These are phyloP conservation scores for Mirza zaza DNA, from an alignment of 2,113 vertebrate genomes.

Conservation along the genomic window DNA sequence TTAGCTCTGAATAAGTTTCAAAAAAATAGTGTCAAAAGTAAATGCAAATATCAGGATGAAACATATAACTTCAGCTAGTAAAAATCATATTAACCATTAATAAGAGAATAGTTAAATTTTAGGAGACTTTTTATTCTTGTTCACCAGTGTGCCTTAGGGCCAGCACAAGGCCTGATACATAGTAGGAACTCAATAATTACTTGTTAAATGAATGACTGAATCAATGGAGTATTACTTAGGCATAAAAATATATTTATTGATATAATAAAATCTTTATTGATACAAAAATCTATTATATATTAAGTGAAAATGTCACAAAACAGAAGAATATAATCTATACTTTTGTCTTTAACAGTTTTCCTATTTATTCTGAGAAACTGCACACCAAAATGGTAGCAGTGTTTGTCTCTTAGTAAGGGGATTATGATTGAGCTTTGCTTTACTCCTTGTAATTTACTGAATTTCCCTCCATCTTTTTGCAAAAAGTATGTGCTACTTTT, in stretches of 20 bases:
- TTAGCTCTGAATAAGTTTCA: not conserved
- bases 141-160: not conserved
- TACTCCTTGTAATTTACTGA: not conserved
- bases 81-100: not conserved
- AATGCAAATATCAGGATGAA: not conserved
- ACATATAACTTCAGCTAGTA: not conserved
- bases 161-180: not conserved
- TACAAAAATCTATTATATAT: not conserved
- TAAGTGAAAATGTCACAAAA: not conserved
- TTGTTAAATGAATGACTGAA: not conserved
- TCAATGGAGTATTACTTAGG: not conserved
- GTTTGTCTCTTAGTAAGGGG: not conserved
- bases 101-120: not conserved
- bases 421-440: not conserved
- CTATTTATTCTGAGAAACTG: not conserved
- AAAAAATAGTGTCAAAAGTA: not conserved
- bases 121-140: not conserved
- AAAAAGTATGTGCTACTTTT: not conserved
- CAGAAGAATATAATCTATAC: not conserved
- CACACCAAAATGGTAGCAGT: not conserved
- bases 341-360: not conserved
- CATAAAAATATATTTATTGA: not conserved
- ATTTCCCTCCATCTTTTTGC: not conserved
- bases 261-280: not conserved
- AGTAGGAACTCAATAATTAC: not conserved